Percentiles rank a stretch among this genome's conserved stretches.
Evolutionary conservation across 2,113 vertebrate genomes (phyloP).

Genomic region (Podarcis raffonei): DNA sequence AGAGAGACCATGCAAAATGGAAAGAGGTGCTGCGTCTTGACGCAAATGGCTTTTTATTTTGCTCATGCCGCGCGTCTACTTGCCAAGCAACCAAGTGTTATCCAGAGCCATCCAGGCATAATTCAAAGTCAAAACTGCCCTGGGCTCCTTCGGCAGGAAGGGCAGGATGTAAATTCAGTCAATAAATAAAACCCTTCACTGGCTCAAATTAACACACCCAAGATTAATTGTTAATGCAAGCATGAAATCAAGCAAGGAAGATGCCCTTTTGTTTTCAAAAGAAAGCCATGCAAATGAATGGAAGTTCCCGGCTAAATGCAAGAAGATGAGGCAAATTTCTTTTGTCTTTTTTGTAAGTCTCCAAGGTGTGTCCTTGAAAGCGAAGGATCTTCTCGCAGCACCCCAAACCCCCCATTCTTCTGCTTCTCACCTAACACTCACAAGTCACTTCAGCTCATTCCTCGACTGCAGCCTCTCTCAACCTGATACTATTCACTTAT

Average conservation of each 20-base stretch:
- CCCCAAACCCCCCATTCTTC: background rate
- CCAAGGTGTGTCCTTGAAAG: background rate
- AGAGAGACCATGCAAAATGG: background rate
- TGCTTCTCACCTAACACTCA: background rate
- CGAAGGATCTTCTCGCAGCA: background rate
- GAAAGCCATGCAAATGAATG: background rate
- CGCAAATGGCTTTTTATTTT: background rate
- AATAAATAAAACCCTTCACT: background rate
- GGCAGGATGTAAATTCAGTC: background rate
- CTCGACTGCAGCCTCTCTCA: too few species aligned
- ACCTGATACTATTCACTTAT: background rate
- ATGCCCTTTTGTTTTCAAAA: background rate
- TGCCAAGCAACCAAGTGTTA: background rate
- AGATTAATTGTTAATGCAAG: background rate
- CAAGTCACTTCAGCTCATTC: too few species aligned
- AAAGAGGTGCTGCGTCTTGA: background rate
- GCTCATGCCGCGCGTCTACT: background rate
- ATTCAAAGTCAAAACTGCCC: background rate
- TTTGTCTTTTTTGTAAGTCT: background rate
- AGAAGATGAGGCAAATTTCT: background rate
- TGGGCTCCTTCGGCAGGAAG: too few species aligned
- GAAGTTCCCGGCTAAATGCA: background rate
- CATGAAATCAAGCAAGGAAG: background rate
- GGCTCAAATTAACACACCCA: background rate
- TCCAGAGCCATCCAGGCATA: background rate